Base-by-base conservation (phyloP, 2,888 invertebrate species). In the Calliopum simillimum region DNA sequence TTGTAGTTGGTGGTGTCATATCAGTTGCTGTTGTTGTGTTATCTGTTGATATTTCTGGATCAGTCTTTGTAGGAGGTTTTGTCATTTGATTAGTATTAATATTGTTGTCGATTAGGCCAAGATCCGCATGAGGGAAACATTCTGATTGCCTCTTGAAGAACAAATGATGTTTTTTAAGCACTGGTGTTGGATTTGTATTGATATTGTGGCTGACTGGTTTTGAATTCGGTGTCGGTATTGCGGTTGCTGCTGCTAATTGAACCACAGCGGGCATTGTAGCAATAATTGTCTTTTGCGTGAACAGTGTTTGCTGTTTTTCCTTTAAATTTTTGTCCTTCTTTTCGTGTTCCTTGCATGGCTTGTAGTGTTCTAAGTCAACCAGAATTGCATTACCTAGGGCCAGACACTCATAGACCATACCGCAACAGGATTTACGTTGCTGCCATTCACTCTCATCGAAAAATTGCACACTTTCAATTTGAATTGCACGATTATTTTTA, bases 131-230 rank as follows among this genome's bases (percentile, higher is more conserved):
- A n/a, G 82, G 83, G 79, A 85, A 83, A 73, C 79, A 81, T 69
- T 84, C 85, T 58, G 82, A 83, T 77, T 86, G 85, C 69, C 86
- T 80, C 76, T 84, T 86, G 67, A 79, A 85, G 75, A 81, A 86
- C 70, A 86, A 79, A 76, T 85, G 86, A 79, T 86, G 86, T 74
- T 86, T 86, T 76, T 86, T 86, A 6, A 86, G 77, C 19, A 81
- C 83, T 66, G 81, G 81, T 59, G 81, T 80, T 16, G 78, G 75
- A 53, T 68, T 72, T 46, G 71, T 73, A 41, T 25, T 41, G 55
- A 23, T 2, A 59, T n/a, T 41, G 72, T 33, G 19, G 61, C 19
- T 41, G 56, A 19, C 16, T 33, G 33, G 8, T 33, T 19, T 43
- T 21, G 70, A 16, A 12, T 56, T 11, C 55, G 69, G 19, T 61